phyloP scores from a whole-genome alignment of 2,888 invertebrate species.

The Acronicta leporina region DNA sequence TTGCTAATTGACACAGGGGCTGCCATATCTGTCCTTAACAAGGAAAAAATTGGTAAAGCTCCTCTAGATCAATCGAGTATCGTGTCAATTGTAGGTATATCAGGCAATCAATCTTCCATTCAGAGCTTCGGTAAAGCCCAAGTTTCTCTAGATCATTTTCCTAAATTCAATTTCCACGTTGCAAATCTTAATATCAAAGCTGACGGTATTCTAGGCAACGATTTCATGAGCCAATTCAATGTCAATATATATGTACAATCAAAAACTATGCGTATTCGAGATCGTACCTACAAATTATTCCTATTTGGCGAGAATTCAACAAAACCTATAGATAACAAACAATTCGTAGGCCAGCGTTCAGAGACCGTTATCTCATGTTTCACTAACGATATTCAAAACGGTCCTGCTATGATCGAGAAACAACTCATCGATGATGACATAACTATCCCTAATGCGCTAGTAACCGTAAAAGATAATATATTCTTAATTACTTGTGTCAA shows the following conservation, averaged over 20 bases:
- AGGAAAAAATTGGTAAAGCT: constrained; percentile 43
- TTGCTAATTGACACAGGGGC: constrained; percentile 37
- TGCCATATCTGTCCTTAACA: constrained; percentile 49
- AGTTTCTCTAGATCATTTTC: constrained; percentile 41
- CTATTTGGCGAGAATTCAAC: too few species aligned
- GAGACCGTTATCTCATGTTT: constrained; percentile 54
- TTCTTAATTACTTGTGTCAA: constrained; percentile 24
- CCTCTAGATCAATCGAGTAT: constrained; percentile 35
- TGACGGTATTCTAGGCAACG: constrained; percentile 47
- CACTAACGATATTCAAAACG: constrained; percentile 32
- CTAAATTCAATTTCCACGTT: too few species aligned
- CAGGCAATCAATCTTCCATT: constrained; percentile 40
- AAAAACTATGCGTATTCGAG: constrained; percentile 54
- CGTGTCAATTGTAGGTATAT: constrained; percentile 58
- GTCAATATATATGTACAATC: constrained; percentile 53
- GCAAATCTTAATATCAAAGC: neutral
- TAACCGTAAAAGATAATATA: constrained; percentile 30
- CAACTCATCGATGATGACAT: constrained; percentile 43
- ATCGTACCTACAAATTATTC: constrained; percentile 49
- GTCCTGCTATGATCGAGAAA: constrained; percentile 50
- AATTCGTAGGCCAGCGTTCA: constrained; percentile 23
- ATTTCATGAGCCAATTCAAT: constrained; percentile 60
- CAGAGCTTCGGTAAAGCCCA: constrained; percentile 47
- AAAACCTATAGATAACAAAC: too few species aligned
- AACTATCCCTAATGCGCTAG: constrained; percentile 51